Evolutionary conservation across 2,113 vertebrate species (phyloP).

Genomic region (Rhinolophus ferrumequinum): DNA sequence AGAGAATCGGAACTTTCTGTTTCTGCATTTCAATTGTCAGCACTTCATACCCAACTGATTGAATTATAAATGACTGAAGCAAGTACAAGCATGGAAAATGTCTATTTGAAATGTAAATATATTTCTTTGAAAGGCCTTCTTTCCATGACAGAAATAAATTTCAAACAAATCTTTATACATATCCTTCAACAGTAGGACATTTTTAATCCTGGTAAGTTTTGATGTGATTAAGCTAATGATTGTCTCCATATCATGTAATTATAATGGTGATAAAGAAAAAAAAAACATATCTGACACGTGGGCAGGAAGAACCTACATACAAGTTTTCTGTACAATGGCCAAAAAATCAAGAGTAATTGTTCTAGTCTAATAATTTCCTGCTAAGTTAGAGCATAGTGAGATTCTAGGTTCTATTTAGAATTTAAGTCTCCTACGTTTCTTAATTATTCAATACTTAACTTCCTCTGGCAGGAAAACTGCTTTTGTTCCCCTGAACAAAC

Average conservation of each 20-base stretch:
- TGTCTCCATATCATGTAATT: background rate
- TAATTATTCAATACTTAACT: background rate
- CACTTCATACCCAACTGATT: slow-evolving; percentile 9
- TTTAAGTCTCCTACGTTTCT: background rate
- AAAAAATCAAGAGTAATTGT: background rate
- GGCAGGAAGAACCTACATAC: background rate
- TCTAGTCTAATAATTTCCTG: background rate
- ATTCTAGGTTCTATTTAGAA: background rate
- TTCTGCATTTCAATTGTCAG: slow-evolving; percentile 32
- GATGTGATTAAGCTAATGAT: background rate
- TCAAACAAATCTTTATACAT: slow-evolving; percentile 14
- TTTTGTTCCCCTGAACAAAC: background rate
- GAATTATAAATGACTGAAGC: slow-evolving; percentile 45
- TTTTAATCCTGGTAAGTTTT: background rate
- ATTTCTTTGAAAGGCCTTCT: background rate
- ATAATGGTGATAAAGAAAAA: background rate
- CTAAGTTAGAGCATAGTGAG: background rate
- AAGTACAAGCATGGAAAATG: background rate
- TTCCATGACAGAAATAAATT: background rate
- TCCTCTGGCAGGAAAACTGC: background rate
- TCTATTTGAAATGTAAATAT: slow-evolving; percentile 67
- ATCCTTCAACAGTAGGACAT: background rate
- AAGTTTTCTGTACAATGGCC: background rate
- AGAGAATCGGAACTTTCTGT: slow-evolving; percentile 15
- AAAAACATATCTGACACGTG: background rate